These are phyloP conservation scores for Zoanthus solanderi DNA, from an alignment of 92 coral and sea anemone genomes.

Conservation along the genomic window DNA sequence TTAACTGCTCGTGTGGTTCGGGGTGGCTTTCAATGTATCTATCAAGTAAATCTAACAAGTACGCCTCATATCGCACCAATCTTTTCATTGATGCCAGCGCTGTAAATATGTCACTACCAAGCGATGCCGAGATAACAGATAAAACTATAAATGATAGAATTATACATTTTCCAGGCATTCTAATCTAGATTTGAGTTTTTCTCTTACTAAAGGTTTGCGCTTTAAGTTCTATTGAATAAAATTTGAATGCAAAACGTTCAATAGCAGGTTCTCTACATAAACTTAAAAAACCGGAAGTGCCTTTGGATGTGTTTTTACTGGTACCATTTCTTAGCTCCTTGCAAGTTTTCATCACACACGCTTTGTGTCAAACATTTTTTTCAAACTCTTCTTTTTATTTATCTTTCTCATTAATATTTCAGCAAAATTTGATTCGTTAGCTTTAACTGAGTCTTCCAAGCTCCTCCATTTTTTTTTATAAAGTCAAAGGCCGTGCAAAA, in stretches of 20 bases:
- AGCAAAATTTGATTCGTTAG: neutral
- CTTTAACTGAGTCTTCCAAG: too few species aligned
- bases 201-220: neutral
- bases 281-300: constrained; percentile 34
- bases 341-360: constrained; percentile 9
- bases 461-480: too few species aligned
- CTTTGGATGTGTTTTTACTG: constrained; percentile 2
- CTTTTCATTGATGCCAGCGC: constrained; percentile 71
- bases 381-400: neutral
- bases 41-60: constrained; percentile 68
- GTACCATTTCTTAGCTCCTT: constrained; percentile 20
- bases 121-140: constrained; percentile 1
- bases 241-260: neutral
- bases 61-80: constrained; percentile 72
- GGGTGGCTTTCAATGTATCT: constrained; percentile 56
- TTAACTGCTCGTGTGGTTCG: constrained; percentile 54
- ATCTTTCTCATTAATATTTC: neutral
- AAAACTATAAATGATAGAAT: neutral
- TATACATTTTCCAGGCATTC: neutral
- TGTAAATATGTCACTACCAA: constrained; percentile 10
- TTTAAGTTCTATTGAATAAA: neutral
- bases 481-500: too few species aligned
- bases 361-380: neutral
- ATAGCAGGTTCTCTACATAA: constrained; percentile 6
- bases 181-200: neutral